A percentile compares a stretch with the other conserved stretches of the same genome.
phyloP scores from a whole-genome alignment of 2,113 vertebrate species.

The Gallinago jamesoni region DNA sequence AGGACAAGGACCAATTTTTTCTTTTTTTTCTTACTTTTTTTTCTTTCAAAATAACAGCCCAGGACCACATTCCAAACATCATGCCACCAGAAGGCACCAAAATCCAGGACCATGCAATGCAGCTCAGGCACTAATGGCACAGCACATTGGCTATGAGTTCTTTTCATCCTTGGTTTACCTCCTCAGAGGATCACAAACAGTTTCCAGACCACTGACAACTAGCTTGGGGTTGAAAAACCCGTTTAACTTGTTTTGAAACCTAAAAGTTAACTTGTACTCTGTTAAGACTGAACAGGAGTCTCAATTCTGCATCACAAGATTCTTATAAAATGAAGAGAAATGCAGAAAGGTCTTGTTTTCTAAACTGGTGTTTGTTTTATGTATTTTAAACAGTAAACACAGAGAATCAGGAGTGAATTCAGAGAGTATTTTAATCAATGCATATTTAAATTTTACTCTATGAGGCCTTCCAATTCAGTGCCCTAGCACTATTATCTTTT shows the following conservation, averaged over 20 bases:
- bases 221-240: neutral
- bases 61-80: neutral
- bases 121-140: neutral
- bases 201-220: neutral
- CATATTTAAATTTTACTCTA: neutral
- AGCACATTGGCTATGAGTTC: neutral
- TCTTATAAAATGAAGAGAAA: neutral
- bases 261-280: neutral
- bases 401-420: neutral
- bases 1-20: neutral
- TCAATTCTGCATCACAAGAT: neutral
- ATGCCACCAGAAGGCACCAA: neutral
- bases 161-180: neutral
- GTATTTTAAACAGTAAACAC: neutral
- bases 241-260: neutral
- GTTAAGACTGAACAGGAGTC: neutral
- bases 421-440: neutral
- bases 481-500: neutral
- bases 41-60: neutral
- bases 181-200: neutral
- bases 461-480: neutral
- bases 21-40: too few relatives aligned
- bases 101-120: neutral
- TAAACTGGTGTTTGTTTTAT: neutral
- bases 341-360: neutral